Evolutionary conservation across 2,113 vertebrate genomes (phyloP).

Genomic region (Pteropus alecto): DNA sequence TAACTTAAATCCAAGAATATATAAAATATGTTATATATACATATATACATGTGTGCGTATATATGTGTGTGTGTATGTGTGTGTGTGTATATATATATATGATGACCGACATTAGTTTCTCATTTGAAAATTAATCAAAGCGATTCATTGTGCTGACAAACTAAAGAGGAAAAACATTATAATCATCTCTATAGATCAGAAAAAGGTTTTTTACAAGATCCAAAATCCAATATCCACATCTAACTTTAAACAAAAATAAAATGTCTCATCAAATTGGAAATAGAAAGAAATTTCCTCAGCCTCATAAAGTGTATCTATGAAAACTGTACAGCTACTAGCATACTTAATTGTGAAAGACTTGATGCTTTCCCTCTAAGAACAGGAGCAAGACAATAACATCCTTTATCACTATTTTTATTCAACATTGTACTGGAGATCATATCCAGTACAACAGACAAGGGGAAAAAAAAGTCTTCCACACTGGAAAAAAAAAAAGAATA

Average conservation of each 20-base stretch:
- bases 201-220: background rate
- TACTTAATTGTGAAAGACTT: background rate
- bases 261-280: background rate
- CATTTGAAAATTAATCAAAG: background rate
- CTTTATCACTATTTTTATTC: background rate
- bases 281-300: background rate
- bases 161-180: background rate
- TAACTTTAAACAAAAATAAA: conserved; percentile 14
- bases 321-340: background rate
- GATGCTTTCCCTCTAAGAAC: background rate
- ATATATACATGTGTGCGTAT: too few relatives aligned
- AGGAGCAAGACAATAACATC: background rate
- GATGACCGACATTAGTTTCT: background rate
- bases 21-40: background rate
- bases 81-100: background rate
- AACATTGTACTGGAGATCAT: background rate
- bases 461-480: background rate
- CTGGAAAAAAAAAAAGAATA: background rate
- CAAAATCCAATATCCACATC: background rate
- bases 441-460: background rate
- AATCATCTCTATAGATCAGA: background rate
- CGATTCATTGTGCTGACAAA: background rate
- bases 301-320: background rate
- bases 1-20: background rate
- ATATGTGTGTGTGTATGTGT: too few relatives aligned